A percentile compares a stretch with the other conserved stretches of the same genome.
Conservation (phyloP, 2,797 vertebrate genomes). For the Antrozous pallidus region DNA sequence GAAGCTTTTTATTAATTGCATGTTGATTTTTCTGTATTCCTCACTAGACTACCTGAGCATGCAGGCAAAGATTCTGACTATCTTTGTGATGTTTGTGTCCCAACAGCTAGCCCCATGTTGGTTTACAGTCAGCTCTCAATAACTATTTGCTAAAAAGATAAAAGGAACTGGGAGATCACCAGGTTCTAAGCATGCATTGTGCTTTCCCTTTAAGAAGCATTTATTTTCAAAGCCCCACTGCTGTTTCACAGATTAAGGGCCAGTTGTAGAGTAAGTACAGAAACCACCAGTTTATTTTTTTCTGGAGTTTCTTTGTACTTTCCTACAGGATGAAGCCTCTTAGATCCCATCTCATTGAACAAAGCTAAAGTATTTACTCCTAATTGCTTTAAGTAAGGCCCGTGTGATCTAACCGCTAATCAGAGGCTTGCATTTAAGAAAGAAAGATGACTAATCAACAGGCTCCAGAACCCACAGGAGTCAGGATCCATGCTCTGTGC, state of each 20-base stretch:
- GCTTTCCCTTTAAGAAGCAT: constrained; percentile 14
- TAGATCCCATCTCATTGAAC: constrained; percentile 70
- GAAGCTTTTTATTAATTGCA: background rate
- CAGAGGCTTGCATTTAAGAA: constrained; percentile 79
- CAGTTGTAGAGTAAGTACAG: background rate
- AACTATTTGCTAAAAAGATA: background rate
- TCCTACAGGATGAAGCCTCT: constrained; percentile 52
- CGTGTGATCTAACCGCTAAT: constrained; percentile 78
- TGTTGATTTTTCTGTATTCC: background rate
- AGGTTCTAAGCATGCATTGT: background rate
- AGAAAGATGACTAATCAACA: constrained; percentile 74
- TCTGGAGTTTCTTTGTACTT: constrained; percentile 76
- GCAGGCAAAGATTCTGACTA: background rate
- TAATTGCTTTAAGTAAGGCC: constrained; percentile 79
- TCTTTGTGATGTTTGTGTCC: background rate
- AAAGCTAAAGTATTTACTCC: constrained; percentile 74
- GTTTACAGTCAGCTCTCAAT: background rate
- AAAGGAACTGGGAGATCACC: constrained; percentile 35
- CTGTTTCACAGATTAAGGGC: background rate
- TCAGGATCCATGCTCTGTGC: constrained; percentile 63
- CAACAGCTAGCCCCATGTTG: background rate
- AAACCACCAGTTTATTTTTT: background rate
- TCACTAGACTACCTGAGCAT: background rate
- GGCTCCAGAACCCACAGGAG: constrained; percentile 62
- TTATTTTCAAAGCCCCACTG: background rate